Evolutionary conservation across 2,797 vertebrate species (phyloP).

Genomic region (Muraenolepis orangiensis): DNA sequence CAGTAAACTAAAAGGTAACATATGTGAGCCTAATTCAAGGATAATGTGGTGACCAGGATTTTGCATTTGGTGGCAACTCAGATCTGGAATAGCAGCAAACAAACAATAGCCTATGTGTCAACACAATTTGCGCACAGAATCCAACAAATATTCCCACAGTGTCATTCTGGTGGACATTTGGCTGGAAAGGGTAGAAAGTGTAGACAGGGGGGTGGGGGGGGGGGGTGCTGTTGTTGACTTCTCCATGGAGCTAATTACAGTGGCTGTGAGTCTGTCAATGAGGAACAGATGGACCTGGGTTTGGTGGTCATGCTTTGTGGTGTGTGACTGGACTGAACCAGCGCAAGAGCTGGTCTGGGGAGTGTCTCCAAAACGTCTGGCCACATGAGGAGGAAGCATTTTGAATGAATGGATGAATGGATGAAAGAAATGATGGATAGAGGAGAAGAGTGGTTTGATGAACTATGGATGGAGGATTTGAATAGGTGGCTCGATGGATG

Average conservation of each 20-base stretch:
- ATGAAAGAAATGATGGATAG: neutral
- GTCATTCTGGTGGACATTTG: slow-evolving; percentile 52
- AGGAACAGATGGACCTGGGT: slow-evolving; percentile 62
- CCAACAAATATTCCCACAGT: slow-evolving; percentile 50
- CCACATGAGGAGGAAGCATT: neutral
- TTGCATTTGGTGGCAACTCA: slow-evolving; percentile 34
- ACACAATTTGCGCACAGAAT: slow-evolving; percentile 45
- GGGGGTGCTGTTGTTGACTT: neutral
- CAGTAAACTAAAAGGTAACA: neutral
- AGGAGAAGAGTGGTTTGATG: neutral
- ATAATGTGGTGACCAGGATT: slow-evolving; percentile 29
- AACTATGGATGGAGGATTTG: neutral
- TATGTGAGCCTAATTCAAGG: neutral
- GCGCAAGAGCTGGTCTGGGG: neutral
- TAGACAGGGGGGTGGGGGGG: slow-evolving; percentile 11
- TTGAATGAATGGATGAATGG: neutral
- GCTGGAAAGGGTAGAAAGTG: slow-evolving; percentile 55
- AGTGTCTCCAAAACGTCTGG: neutral
- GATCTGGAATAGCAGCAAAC: slow-evolving; percentile 34
- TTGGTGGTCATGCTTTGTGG: slow-evolving; percentile 39
- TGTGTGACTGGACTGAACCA: slow-evolving; percentile 17
- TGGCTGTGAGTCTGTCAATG: slow-evolving; percentile 46
- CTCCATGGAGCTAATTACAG: slow-evolving; percentile 54
- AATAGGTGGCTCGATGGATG: neutral
- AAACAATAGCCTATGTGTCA: slow-evolving; percentile 52